Conservation (phyloP, 2,888 invertebrate species). For the Catocala sponsa region DNA sequence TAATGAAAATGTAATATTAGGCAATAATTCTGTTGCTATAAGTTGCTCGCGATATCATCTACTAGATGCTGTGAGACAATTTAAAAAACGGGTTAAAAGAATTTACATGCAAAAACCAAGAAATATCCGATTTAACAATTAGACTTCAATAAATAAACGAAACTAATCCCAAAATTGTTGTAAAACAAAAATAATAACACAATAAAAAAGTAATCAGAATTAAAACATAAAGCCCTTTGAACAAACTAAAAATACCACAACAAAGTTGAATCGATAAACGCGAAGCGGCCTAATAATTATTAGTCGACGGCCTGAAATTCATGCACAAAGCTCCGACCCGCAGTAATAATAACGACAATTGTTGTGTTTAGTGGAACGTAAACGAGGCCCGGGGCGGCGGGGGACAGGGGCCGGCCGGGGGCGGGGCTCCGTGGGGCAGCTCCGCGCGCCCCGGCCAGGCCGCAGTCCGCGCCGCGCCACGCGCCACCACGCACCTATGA, state of each 20-base stretch:
- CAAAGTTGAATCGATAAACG: conserved; percentile 83
- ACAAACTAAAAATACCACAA: conserved; percentile 71
- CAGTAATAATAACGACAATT: conserved; percentile 88
- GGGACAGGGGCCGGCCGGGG: conserved; percentile 48
- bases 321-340: conserved; percentile 87
- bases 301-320: conserved; percentile 87
- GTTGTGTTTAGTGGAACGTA: conserved; percentile 88
- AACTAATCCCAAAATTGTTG: neutral
- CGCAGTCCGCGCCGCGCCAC: conserved; percentile 81
- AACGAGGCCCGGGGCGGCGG: conserved; percentile 70
- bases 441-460: conserved; percentile 68
- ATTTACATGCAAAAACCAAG: too few species aligned
- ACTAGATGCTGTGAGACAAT: too few species aligned
- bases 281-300: conserved; percentile 84
- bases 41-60: too few species aligned
- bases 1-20: too few species aligned
- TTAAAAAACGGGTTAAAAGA: too few species aligned
- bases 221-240: conserved; percentile 41
- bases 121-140: too few species aligned
- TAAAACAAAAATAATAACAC: conserved; percentile 8
- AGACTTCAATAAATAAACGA: too few species aligned
- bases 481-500: conserved; percentile 80
- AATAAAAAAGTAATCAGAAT: conserved; percentile 3
- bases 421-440: conserved; percentile 68
- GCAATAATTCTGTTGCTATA: too few species aligned